phyloP scores from a whole-genome alignment of 2,113 vertebrate species.

The Cisticola juncidis region DNA sequence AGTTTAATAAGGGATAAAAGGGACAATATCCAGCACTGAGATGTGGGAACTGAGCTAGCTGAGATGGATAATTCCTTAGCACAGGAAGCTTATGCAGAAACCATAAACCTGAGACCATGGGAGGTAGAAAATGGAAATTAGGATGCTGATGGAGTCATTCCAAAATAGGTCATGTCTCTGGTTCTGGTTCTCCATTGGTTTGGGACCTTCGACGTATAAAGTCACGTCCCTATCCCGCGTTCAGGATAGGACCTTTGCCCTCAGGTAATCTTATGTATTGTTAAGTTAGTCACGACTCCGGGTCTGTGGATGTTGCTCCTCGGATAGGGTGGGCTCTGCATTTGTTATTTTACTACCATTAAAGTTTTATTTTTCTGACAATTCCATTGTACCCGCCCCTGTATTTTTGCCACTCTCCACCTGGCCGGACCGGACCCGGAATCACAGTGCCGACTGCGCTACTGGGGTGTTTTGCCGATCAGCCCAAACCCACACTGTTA shows the following conservation, averaged over 20 bases:
- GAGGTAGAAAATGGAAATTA: neutral
- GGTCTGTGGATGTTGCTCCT: neutral
- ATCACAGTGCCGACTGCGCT: neutral
- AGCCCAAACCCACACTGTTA: neutral
- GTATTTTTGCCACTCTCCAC: neutral
- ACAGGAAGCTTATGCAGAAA: neutral
- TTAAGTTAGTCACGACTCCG: neutral
- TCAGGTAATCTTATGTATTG: neutral
- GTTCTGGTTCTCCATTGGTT: neutral
- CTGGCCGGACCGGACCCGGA: too few relatives aligned
- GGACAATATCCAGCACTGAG: neutral
- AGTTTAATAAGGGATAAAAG: neutral
- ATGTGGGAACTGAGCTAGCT: neutral
- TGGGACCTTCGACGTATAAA: neutral
- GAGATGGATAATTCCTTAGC: neutral
- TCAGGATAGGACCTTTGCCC: neutral
- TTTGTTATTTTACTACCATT: neutral
- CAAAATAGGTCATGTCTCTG: neutral
- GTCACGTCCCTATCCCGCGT: neutral
- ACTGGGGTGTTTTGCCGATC: neutral
- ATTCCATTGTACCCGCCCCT: neutral
- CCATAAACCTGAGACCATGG: neutral
- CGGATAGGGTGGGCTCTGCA: neutral
- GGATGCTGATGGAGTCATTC: neutral
- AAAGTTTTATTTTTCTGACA: neutral